Conservation (phyloP, 2,888 invertebrate species). For the Oligia fasciuncula region DNA sequence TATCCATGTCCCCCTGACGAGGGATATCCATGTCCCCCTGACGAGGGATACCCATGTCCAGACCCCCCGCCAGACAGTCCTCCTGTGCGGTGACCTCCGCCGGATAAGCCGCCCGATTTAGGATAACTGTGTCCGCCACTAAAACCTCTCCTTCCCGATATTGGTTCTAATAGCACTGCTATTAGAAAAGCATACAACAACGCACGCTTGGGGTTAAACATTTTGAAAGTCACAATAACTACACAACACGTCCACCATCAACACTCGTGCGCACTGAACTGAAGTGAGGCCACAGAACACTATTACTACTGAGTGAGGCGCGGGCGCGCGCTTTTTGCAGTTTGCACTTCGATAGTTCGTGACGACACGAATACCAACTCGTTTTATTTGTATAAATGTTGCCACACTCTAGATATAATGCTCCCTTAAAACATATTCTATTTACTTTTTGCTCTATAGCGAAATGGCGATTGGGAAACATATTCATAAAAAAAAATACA, state of each 20-base stretch:
- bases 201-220: conserved; percentile 73
- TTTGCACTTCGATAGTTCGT: conserved; percentile 20
- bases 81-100: conserved; percentile 69
- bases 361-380: conserved; percentile 40
- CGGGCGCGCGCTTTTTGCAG: conserved; percentile 8
- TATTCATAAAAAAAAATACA: not conserved
- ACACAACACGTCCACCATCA: conserved; percentile 57
- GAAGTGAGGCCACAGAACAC: conserved; percentile 50
- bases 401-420: conserved; percentile 17
- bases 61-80: conserved; percentile 67
- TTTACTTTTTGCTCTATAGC: not conserved
- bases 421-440: conserved; percentile 12
- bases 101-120: conserved; percentile 71
- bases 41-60: conserved; percentile 68
- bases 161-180: conserved; percentile 67
- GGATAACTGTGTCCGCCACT: conserved; percentile 75
- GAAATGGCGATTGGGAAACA: not conserved
- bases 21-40: conserved; percentile 70
- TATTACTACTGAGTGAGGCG: too few species aligned
- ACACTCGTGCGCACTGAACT: conserved; percentile 74
- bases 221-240: conserved; percentile 64
- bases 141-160: conserved; percentile 69
- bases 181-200: conserved; percentile 76
- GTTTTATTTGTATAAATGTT: conserved; percentile 50
- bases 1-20: conserved; percentile 65